Percentiles rank a stretch among this genome's conserved stretches.
These are phyloP conservation scores for Mythimna lalbum DNA, from an alignment of 2,888 invertebrate species.

Conservation along the genomic window DNA sequence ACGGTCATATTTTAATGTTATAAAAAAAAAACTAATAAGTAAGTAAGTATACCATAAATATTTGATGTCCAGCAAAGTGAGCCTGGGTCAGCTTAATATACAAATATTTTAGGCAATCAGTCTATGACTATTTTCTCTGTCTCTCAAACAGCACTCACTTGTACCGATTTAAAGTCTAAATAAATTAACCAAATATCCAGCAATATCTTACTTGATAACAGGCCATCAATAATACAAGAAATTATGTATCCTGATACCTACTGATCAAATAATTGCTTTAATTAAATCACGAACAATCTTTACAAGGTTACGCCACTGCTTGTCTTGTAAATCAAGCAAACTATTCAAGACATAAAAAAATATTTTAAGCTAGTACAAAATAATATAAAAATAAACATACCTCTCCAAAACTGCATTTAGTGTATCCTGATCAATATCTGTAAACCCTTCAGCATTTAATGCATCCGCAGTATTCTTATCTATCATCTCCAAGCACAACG, in stretches of 20 bases:
- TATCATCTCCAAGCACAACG: conserved; percentile 95
- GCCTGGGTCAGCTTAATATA: too few relatives aligned
- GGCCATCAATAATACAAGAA: not conserved
- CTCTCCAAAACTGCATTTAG: conserved; percentile 93
- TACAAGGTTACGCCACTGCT: not conserved
- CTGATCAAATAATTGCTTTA: conserved; percentile 4
- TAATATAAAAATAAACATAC: conserved; percentile 67
- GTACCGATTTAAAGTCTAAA: too few relatives aligned
- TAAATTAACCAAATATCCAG: too few relatives aligned
- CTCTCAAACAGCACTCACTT: too few relatives aligned
- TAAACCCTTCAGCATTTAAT: conserved; percentile 94
- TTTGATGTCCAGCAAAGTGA: too few relatives aligned
- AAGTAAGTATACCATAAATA: too few relatives aligned
- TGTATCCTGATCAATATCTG: conserved; percentile 95
- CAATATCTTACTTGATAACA: too few relatives aligned
- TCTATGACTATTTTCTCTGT: too few relatives aligned
- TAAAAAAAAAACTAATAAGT: too few relatives aligned
- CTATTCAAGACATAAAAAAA: too few relatives aligned
- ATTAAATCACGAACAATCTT: not conserved
- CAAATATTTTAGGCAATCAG: too few relatives aligned
- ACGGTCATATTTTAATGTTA: too few relatives aligned
- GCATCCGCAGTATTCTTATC: conserved; percentile 96
- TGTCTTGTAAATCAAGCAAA: not conserved
- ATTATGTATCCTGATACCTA: not conserved
- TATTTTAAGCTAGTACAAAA: not conserved